Percentiles rank a stretch among this genome's conserved stretches.
phyloP scores from a whole-genome alignment of 2,797 vertebrate genomes.

The Peromyscus eremicus region DNA sequence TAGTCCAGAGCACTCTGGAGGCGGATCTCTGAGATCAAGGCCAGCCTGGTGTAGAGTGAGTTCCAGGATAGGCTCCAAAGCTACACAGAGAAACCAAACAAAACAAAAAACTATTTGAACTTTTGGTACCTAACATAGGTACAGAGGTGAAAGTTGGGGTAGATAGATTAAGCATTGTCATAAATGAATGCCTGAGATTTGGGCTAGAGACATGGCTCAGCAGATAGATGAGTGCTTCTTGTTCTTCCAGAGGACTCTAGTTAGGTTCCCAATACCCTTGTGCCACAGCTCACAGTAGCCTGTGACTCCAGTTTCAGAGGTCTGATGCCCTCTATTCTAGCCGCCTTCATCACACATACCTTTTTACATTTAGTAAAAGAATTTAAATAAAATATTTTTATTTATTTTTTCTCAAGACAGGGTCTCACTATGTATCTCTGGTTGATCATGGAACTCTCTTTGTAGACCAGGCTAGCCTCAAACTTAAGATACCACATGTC shows the following conservation, averaged over 20 bases:
- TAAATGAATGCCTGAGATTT: background rate
- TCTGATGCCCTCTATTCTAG: background rate
- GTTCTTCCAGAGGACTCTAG: background rate
- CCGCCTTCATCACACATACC: background rate
- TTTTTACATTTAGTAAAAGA: background rate
- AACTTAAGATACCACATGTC: background rate
- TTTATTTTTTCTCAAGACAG: background rate
- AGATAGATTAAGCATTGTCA: conserved; percentile 9
- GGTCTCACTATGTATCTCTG: background rate
- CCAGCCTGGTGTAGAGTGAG: too few species aligned
- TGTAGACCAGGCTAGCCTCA: background rate
- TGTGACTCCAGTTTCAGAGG: background rate
- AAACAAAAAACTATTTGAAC: background rate
- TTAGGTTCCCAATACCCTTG: background rate
- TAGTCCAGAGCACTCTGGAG: too few species aligned
- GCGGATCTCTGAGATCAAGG: too few species aligned
- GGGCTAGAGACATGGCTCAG: background rate
- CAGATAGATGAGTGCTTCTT: background rate
- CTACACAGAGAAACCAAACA: too few species aligned
- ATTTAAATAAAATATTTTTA: background rate
- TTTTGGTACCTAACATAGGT: background rate
- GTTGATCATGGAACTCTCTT: background rate
- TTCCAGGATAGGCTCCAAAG: too few species aligned
- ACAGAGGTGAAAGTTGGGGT: background rate
- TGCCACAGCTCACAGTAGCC: background rate